Base-by-base conservation (phyloP, 2,888 invertebrate genomes). In the Temnothorax ravouxi region DNA sequence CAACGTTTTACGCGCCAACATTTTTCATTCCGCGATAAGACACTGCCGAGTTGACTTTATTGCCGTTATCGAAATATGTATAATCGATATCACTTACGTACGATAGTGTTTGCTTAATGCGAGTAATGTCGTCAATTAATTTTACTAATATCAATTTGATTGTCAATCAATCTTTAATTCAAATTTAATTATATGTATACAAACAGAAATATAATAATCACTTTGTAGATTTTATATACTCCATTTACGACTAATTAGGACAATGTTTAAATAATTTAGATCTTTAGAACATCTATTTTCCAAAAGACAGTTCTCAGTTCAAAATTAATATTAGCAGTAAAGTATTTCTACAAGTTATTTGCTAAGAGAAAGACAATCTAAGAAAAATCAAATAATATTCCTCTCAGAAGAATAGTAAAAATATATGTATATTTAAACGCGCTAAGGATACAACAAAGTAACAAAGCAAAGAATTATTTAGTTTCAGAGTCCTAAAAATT, bases 1-100 rank as follows among this genome's bases (percentile, higher is more conserved):
- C 61, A 59, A 62, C 21, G 38, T 62, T 62, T 62, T 62, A 50
- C 54, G 29, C 54, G 52, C 62, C 1, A 41, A 34, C 38, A 50
- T 77, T 77, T 67, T 77, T 77, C 67, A 50, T 13, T 13, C 11
- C 11, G 9, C 15, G 21, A 77, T 56, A 56, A 56, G 44, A n/a
- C 38, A 64, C 25, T n/a, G 15, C 29, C 67, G 11, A 67, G 56
- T 56, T 67, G 44, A 47, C 41, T 67, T 67, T 67, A 56, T 77
- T 44, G 25, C 15, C 54, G n/a, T 76, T 76, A 52, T 61, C 47
- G 15, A 34, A 52, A 50, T 6, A 21, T 9, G 0, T 47, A 50
- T 47, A 34, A 67, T 41, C 61, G 15, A 62, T 8, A 41, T 41
- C 52, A 61, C 25, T 64, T 54, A 18, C 5, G 8, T 38, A 15